Evolutionary conservation across 2,888 invertebrate genomes (phyloP), one percentile per base, ranked within the genome.

Genomic region (Cistogaster globosa): DNA sequence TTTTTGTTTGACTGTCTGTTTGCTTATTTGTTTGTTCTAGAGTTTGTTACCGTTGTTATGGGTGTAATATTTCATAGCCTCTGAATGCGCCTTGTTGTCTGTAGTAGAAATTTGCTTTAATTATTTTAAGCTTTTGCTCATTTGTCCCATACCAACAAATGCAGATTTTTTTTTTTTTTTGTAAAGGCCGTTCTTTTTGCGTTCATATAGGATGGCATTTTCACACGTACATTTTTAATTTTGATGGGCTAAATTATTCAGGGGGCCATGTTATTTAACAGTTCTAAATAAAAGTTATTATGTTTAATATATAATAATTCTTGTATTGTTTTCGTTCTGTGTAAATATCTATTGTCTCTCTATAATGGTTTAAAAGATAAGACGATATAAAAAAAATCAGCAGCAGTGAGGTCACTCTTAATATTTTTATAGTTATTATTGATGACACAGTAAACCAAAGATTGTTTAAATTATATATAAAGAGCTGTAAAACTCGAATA

Each of bases 51-150:
- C 53, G 68, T 38, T 53, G 20, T 75, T 62, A 45, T 74, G 71
- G 63, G 11, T 48, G 68, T 60, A 65, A 74, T 69, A 77, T 18
- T 53, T 74, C 32, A 32, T 32, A 32, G 32, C 32, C 68, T 84
- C 74, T 87, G 72, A 77, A 77, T 81, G 81, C 81, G 81, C 69
- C 84, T 85, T 58, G 60, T 75, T 89, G 91, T 89, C 90, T 91
- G 90, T 91, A 91, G 91, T 90, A 91, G 88, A 91, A 91, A 91
- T 91, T 91, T 91, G 90, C 89, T 89, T 90, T 89, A 91, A 91
- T 91, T 91, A 90, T 91, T 89, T 71, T 87, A 88, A 87, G 82
- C 62, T 82, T 80, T 76, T 76, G 11, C 1, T n/a, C 14, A 6
- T 7, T 51, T 26, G 14, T 32, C 22, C 18, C 53, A 32, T n/a